These are phyloP conservation scores for Umimayanthus chanpuru DNA, from an alignment of 92 coral and sea anemone genomes.

Conservation along the genomic window DNA sequence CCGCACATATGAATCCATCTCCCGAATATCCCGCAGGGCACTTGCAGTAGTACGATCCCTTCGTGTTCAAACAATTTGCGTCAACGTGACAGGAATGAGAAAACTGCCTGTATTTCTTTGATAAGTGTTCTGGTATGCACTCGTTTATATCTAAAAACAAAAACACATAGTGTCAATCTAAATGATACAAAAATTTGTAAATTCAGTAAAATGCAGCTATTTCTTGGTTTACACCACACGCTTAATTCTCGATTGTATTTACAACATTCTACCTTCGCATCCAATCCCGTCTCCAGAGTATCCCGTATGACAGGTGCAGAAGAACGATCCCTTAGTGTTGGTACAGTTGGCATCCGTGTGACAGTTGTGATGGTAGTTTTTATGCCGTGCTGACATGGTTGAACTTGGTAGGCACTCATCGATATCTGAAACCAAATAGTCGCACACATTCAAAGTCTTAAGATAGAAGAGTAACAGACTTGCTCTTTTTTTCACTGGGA, in stretches of 20 bases:
- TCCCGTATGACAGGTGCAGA: conserved; percentile 27
- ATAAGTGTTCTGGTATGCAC: neutral
- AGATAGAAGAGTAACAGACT: neutral
- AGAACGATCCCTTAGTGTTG: conserved; percentile 29
- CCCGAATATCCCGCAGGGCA: neutral
- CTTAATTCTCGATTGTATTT: no score
- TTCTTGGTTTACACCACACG: no score
- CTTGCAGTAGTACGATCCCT: neutral
- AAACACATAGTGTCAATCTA: no score
- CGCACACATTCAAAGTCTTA: neutral
- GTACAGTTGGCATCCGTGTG: conserved; percentile 43
- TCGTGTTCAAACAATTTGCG: neutral
- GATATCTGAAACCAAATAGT: neutral
- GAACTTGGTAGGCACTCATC: neutral
- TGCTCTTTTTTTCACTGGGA: neutral
- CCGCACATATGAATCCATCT: neutral
- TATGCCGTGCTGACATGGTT: neutral
- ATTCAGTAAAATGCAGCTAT: no score
- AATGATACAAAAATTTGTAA: no score
- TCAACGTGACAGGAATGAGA: neutral
- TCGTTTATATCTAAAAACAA: neutral
- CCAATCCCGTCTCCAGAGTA: conserved; percentile 24
- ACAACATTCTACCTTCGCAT: neutral
- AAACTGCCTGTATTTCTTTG: neutral
- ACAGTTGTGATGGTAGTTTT: conserved; percentile 3